Conservation (phyloP, 23 tunicate genomes). For the Styela plicata region DNA sequence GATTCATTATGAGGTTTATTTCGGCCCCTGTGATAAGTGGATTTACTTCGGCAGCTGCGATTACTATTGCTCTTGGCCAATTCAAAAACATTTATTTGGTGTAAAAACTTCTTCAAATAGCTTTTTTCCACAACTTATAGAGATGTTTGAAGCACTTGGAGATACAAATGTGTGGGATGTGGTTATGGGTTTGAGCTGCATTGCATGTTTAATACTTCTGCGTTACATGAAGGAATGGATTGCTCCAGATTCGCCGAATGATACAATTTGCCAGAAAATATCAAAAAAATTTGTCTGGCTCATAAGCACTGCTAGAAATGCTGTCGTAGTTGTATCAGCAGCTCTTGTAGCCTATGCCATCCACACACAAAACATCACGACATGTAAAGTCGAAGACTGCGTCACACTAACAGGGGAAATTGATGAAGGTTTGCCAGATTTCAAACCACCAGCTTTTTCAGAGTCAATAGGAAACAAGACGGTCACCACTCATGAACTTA, state of each 20-base stretch:
- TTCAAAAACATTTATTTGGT: conserved; percentile 86
- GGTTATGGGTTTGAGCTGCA: conserved; percentile 61
- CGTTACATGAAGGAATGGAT: no score
- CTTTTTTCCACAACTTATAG: conserved; percentile 73
- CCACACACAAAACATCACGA: conserved; percentile 59
- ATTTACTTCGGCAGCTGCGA: conserved; percentile 97
- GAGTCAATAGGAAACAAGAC: conserved; percentile 43
- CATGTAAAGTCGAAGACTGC: conserved; percentile 60
- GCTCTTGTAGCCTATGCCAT: conserved; percentile 84
- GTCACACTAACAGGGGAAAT: no score
- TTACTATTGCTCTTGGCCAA: conserved; percentile 91
- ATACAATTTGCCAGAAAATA: conserved; percentile 26
- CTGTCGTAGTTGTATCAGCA: conserved; percentile 73
- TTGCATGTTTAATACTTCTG: conserved; percentile 36
- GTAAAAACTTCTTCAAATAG: conserved; percentile 56
- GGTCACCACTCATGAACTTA: conserved; percentile 26
- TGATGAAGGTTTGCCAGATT: conserved; percentile 72
- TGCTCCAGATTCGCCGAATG: conserved; percentile 16
- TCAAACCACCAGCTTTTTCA: conserved; percentile 63
- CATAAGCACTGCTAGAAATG: conserved; percentile 78
- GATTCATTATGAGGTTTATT: conserved; percentile 79
- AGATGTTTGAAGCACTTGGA: conserved; percentile 53
- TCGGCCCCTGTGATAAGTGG: conserved; percentile 95
- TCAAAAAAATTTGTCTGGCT: conserved; percentile 85
- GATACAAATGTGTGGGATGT: conserved; percentile 79